These are phyloP conservation scores for Chaunax sp. DNA, from an alignment of 2,797 vertebrate species.

Conservation along the genomic window DNA sequence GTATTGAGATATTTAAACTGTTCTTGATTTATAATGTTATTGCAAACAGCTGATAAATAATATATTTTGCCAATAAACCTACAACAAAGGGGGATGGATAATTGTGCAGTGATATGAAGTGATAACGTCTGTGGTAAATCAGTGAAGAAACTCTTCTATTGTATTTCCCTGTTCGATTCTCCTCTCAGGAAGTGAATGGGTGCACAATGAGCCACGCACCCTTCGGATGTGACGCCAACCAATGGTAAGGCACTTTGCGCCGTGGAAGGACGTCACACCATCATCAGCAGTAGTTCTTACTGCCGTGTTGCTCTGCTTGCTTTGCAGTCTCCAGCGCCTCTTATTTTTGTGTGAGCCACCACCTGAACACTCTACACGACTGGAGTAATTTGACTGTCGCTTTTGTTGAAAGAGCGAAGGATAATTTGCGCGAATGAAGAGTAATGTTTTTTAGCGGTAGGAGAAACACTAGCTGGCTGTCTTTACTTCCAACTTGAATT, in stretches of 20 bases:
- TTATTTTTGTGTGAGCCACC: constrained; percentile 48
- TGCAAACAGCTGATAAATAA: no score
- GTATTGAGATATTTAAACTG: no score
- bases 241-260: constrained; percentile 83
- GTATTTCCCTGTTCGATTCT: no score
- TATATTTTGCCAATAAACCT: no score
- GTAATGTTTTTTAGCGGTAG: constrained; percentile 16
- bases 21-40: no score
- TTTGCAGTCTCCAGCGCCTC: constrained; percentile 40
- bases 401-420: neutral
- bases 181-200: constrained; percentile 73
- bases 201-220: constrained; percentile 85
- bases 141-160: no score
- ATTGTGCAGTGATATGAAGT: no score
- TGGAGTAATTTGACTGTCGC: constrained; percentile 17
- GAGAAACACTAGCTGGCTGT: constrained; percentile 22
- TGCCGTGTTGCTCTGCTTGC: constrained; percentile 38
- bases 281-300: constrained; percentile 83
- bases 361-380: constrained; percentile 73
- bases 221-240: constrained; percentile 84
- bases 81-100: no score
- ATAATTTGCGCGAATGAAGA: constrained; percentile 4
- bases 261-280: constrained; percentile 87
- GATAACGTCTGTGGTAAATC: no score
- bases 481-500: constrained; percentile 49